Evolutionary conservation across 2,797 vertebrate species (phyloP).

Genomic region (Chloroceryle amazona): DNA sequence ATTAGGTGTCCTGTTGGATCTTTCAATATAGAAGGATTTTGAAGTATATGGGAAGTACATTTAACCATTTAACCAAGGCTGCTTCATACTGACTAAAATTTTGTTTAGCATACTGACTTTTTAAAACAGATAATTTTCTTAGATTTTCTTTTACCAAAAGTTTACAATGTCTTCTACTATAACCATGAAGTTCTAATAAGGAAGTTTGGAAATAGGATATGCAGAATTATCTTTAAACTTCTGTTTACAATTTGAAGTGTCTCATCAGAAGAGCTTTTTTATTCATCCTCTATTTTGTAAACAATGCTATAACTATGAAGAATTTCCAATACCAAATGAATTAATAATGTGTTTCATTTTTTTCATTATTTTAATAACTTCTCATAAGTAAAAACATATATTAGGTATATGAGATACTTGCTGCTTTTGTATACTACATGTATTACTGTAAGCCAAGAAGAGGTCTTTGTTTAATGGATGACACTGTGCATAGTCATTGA

Average conservation of each 20-base stretch:
- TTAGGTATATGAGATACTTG: accelerated
- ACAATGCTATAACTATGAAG: background rate
- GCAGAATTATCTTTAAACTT: background rate
- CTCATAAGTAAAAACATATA: background rate
- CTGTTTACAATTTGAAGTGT: background rate
- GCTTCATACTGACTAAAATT: background rate
- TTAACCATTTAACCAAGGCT: background rate
- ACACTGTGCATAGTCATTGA: background rate
- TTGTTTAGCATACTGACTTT: background rate
- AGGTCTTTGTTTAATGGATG: background rate
- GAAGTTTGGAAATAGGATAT: background rate
- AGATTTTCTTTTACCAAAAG: background rate
- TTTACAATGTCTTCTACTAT: background rate
- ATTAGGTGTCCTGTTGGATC: background rate
- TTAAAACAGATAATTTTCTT: background rate
- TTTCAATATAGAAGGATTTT: background rate
- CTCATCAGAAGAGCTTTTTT: background rate
- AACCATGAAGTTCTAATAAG: background rate
- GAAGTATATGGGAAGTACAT: accelerated
- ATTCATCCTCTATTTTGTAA: background rate
- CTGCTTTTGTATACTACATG: accelerated
- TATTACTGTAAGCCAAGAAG: background rate
- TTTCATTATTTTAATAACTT: background rate
- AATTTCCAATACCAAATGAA: background rate
- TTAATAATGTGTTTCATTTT: background rate